Evolutionary conservation across 2,888 invertebrate genomes (phyloP), one percentile per base, ranked within the genome.

Genomic region (Seira musarum): DNA sequence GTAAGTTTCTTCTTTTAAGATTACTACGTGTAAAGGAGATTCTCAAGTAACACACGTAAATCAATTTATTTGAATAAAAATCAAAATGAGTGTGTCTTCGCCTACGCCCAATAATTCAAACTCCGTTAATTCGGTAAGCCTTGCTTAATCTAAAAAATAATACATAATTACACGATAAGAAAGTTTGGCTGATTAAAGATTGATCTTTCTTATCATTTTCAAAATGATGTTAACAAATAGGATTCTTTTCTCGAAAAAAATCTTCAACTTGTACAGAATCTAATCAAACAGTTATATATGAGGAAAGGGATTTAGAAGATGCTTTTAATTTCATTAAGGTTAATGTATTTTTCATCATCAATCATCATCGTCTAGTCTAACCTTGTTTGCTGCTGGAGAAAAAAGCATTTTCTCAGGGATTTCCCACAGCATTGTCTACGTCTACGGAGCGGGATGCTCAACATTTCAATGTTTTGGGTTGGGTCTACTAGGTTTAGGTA

Each of bases 11-110:
- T n/a, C n/a, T n/a, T n/a, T n/a, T n/a, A n/a, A n/a, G n/a, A n/a
- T n/a, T n/a, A n/a, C n/a, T n/a, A n/a, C n/a, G n/a, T n/a, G n/a
- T 22, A 8, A 63, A 17, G 30, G 15, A 30, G 17, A 17, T 8
- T 17, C 30, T 25, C 15, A 30, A 30, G 17, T 25, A 30, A 65
- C 22, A 40, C 19, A 66, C 21, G 30, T 66, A 30, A 35, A 21
- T 6, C n/a, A n/a, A n/a, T 25, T 35, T 66, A 19, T 10, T 66
- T 35, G 13, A 66, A 19, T 10, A 66, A 66, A 40, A 17, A 40
- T 8, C 25, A 71, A 22, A 35, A 78, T 78, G 78, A 78, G 78
- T 17, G 78, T 72, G 0, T 71, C 78, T 25, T 77, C 76, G 30
- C 71, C 78, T 15, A 25, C 78, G 24, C 77, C 68, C 2, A 13